These are phyloP conservation scores for Galago senegalensis DNA, from an alignment of 2,797 vertebrate genomes.

Conservation along the genomic window DNA sequence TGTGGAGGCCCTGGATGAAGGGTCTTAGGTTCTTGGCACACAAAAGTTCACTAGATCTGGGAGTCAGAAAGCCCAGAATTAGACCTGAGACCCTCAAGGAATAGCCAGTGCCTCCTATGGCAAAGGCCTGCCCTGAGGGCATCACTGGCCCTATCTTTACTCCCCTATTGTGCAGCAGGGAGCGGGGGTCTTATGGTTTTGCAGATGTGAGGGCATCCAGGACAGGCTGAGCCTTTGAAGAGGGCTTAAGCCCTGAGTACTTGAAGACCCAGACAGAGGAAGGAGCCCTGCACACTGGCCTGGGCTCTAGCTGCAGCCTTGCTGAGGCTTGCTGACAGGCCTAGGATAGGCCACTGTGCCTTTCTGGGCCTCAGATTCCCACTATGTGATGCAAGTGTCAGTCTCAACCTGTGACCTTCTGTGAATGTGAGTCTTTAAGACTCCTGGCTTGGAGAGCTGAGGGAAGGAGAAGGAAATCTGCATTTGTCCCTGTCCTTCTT, in stretches of 20 bases:
- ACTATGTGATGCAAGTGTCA: neutral
- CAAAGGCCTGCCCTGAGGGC: neutral
- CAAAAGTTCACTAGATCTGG: neutral
- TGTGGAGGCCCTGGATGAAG: neutral
- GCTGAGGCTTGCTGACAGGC: neutral
- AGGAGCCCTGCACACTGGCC: neutral
- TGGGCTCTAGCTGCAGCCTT: neutral
- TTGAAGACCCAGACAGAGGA: neutral
- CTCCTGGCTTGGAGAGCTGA: neutral
- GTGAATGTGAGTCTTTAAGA: neutral
- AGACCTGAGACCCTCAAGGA: constrained; percentile 9
- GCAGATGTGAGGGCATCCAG: neutral
- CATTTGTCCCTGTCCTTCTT: neutral
- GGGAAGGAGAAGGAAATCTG: neutral
- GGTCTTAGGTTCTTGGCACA: neutral
- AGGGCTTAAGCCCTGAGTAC: neutral
- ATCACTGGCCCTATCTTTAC: neutral
- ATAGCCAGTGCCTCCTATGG: neutral
- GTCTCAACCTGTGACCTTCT: neutral
- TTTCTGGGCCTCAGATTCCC: neutral
- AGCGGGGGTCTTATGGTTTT: neutral
- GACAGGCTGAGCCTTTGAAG: neutral
- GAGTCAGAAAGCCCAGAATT: constrained; percentile 45
- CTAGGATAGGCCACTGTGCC: neutral
- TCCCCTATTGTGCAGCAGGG: neutral